phyloP scores from a whole-genome alignment of 2,797 vertebrate species.

The Melanotaenia trifasciata region DNA sequence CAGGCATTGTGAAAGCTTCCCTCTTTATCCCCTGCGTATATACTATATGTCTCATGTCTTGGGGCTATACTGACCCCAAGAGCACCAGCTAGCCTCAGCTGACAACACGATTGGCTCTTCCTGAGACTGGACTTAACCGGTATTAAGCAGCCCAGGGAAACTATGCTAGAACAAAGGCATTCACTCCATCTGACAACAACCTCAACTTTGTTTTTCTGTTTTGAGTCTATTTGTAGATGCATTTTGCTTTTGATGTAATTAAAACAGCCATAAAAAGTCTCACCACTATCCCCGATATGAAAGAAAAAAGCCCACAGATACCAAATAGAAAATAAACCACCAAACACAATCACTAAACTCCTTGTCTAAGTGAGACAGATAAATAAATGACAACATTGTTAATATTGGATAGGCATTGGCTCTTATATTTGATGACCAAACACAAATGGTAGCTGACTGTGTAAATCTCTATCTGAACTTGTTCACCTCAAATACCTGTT shows the following conservation, averaged over 20 bases:
- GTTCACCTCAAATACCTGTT: slow-evolving; percentile 56
- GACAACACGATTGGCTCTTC: slow-evolving; percentile 77
- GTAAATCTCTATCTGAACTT: slow-evolving; percentile 55
- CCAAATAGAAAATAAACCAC: slow-evolving; percentile 24
- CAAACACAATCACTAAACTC: slow-evolving; percentile 26
- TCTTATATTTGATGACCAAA: slow-evolving; percentile 59
- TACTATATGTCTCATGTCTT: slow-evolving; percentile 69
- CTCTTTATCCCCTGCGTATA: slow-evolving; percentile 60
- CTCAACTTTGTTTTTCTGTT: slow-evolving; percentile 30
- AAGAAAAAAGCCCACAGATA: slow-evolving; percentile 6
- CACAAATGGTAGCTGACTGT: slow-evolving; percentile 58
- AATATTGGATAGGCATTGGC: slow-evolving; percentile 40
- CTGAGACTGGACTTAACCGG: slow-evolving; percentile 75
- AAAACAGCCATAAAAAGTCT: background rate
- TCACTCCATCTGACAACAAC: slow-evolving; percentile 51
- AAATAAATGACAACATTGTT: slow-evolving; percentile 50
- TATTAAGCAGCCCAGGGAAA: slow-evolving; percentile 62
- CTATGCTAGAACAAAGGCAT: slow-evolving; percentile 58
- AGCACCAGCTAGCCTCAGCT: slow-evolving; percentile 61
- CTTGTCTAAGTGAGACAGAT: slow-evolving; percentile 6
- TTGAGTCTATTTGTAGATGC: slow-evolving; percentile 23
- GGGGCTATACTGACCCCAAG: slow-evolving; percentile 72
- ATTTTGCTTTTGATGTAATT: slow-evolving; percentile 17
- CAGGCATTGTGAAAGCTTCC: slow-evolving; percentile 54
- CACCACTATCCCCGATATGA: background rate